Conservation (phyloP, 2,113 vertebrate genomes). For the Casuarius casuarius region DNA sequence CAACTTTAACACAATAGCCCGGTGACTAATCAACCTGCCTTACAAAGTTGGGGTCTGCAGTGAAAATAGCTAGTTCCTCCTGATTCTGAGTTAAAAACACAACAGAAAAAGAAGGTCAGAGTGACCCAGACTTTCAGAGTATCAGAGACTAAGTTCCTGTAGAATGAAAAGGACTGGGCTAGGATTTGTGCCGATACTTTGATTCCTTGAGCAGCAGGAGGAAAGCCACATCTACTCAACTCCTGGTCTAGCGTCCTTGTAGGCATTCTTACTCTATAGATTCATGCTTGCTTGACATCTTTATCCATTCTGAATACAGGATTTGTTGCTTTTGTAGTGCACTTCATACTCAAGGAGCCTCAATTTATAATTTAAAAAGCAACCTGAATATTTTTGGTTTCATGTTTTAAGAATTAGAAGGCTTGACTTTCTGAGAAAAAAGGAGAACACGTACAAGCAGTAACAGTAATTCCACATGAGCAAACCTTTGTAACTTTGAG, state of each 20-base stretch:
- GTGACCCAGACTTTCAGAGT: not conserved
- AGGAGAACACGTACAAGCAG: too few relatives aligned
- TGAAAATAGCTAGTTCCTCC: not conserved
- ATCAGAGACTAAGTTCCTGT: not conserved
- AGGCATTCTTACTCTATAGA: not conserved
- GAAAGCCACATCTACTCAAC: not conserved
- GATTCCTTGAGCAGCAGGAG: not conserved
- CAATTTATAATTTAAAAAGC: not conserved
- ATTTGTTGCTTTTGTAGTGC: not conserved
- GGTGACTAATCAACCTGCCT: not conserved
- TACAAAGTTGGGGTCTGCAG: not conserved
- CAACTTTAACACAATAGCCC: not conserved
- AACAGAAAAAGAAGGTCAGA: not conserved
- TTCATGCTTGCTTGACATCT: not conserved
- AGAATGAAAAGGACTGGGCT: not conserved
- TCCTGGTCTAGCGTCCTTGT: not conserved
- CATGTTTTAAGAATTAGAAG: not conserved
- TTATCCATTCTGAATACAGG: fast-evolving
- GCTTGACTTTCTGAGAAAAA: too few relatives aligned
- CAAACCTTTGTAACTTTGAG: not conserved
- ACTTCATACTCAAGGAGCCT: not conserved
- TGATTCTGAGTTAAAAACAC: not conserved
- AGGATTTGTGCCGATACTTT: not conserved
- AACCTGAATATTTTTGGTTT: not conserved
- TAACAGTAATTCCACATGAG: not conserved